phyloP scores from a whole-genome alignment of 2,888 invertebrate genomes.

The Rutpela maculata region DNA sequence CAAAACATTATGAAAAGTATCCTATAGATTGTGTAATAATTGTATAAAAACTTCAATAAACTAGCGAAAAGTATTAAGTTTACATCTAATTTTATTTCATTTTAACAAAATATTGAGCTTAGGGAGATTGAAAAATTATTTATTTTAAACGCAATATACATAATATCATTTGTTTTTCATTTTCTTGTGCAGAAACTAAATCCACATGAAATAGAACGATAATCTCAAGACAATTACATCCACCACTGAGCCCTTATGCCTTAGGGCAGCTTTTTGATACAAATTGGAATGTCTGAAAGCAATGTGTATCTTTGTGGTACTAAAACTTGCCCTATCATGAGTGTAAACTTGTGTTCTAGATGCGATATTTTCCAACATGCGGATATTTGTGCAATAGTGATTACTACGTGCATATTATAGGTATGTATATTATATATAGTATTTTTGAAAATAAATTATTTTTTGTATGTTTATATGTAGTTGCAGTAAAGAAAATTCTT shows the following conservation, averaged over 20 bases:
- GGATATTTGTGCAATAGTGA: no score
- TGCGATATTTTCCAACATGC: no score
- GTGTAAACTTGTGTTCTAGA: no score
- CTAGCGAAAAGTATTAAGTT: no score
- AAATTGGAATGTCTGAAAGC: background rate
- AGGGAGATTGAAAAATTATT: background rate
- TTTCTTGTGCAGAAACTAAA: background rate
- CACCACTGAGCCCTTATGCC: background rate
- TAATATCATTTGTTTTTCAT: background rate
- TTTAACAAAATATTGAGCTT: background rate
- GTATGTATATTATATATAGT: no score
- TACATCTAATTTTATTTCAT: background rate
- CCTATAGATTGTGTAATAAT: no score
- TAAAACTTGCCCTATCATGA: background rate
- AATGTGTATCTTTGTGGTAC: background rate
- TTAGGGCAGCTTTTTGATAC: background rate
- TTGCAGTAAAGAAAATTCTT: no score
- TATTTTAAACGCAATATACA: background rate
- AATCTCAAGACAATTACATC: slow-evolving; percentile 4
- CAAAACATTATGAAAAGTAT: no score
- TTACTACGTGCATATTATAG: no score
- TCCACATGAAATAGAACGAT: background rate
- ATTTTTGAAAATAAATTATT: no score
- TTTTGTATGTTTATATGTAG: no score
- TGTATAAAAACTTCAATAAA: no score